Evolutionary conservation across 92 coral and sea anemone genomes (phyloP), one percentile per base, ranked within the genome.

Genomic region (Umimayanthus chanpuru): DNA sequence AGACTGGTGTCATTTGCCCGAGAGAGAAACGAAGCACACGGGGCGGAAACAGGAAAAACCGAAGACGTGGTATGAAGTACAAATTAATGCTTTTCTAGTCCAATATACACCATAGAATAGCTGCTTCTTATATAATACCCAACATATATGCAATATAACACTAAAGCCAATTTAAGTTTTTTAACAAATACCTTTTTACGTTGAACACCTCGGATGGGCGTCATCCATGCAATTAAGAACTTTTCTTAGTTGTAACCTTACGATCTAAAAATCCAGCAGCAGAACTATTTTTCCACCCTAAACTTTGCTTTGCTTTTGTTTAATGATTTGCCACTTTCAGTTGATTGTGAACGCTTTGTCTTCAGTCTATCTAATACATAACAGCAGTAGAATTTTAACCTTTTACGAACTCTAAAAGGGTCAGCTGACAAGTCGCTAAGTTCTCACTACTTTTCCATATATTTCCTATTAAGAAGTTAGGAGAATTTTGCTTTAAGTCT

Each of bases 21-120:
- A 68, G 89, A 38, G 72, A 32, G 47, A 61, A 29, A 55, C 70
- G 77, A 55, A 73, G 76, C 67, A 39, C 43, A 30, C n/a, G 67
- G 81, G 94, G 94, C 38, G 84, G 81, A 41, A 89, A 89, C 23
- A 95, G 96, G 68, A 89, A 91, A 56, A 89, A 79, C 47, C 94
- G 97, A 20, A 90, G 90, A 23, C 91, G 91, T 88, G 96, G 98
- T 88, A 89, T 49, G 41, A 26, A 23, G 67, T 3, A 18, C 20
- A n/a, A n/a, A 61, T 12, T 6, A 61, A 61, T 61, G 67, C 67
- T 7, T 61, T 61, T 61, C n/a, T 61, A 56, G 65, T 1, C 65
- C 65, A 14, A 56, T 2, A 14, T 15, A 56, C 9, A 50, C 58
- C 15, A n/a, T 8, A 18, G 18, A 4, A 8, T 56, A 56, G 64